Evolutionary conservation across 2,113 vertebrate species (phyloP), one percentile per base, ranked within the genome.

Genomic region (Sinocyclocheilus maitianheensis): DNA sequence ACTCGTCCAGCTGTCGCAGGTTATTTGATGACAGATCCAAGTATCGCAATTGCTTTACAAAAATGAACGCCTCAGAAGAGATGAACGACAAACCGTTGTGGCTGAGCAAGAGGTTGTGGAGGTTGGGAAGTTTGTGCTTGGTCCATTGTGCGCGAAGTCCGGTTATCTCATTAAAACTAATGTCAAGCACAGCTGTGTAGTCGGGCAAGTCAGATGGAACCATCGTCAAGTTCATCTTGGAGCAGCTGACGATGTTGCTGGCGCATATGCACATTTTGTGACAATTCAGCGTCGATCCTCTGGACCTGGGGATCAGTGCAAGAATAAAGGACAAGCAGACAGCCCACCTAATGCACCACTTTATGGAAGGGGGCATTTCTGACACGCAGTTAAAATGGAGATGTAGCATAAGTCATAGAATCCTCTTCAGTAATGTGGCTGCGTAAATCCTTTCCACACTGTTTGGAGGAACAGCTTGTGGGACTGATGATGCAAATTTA

Each of bases 191-290:
- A 0, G 96, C 93, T 0, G 95, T 93, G 90, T 98, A 98, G 48
- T 89, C 91, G 2, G 98, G 98, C 79, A 99, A 88, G 0, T 92
- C 91, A 0, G 89, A 53, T 0, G 97, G 97, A 30, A 98, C 90
- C 0, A 4, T 22, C 34, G 89, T 93, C 91, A 99, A 93, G 72
- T 94, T 95, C 91, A 96, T 96, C 91, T 97, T 97, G 18, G 97
- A 97, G 93, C 98, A 99, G 94, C 97, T 99, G 78, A 99, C 96
- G 77, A 99, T 97, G 94, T 98, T 98, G 89, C 97, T 98, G 93
- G 98, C 97, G 5, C 98, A 99, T 90, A 99, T 92, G 79, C 98
- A 99, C 20, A 86, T 95, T 0, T 92, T 92, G 55, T 97, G 97
- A 87, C 96, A 99, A 93, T 93, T 96, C 16, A 96, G 88, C 1